These are phyloP conservation scores for Diglossa cyanea DNA, from an alignment of 2,797 vertebrate genomes.

Conservation along the genomic window DNA sequence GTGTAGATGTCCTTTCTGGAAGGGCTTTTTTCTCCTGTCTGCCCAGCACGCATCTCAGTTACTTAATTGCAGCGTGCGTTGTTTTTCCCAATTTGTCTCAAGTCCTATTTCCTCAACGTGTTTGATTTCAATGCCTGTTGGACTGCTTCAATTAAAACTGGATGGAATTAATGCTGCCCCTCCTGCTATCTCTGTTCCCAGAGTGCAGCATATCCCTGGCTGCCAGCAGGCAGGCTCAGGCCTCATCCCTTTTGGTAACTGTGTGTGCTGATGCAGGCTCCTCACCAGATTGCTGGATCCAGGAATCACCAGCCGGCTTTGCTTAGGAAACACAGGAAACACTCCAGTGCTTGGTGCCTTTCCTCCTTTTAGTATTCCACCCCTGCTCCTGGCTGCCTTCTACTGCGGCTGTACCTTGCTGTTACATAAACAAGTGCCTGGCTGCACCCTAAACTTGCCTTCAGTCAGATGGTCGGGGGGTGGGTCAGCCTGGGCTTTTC, in stretches of 20 bases:
- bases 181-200: background rate
- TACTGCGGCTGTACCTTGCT: background rate
- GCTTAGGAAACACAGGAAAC: background rate
- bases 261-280: background rate
- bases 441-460: background rate
- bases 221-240: background rate
- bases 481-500: background rate
- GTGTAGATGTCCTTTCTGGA: background rate
- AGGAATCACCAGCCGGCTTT: background rate
- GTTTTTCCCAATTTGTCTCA: background rate
- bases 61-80: background rate
- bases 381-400: background rate
- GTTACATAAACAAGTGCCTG: constrained; percentile 47
- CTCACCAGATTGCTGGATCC: background rate
- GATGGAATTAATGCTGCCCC: background rate
- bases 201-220: background rate
- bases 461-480: background rate
- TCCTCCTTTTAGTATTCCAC: background rate
- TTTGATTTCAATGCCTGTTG: background rate
- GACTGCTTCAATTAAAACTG: constrained; percentile 27
- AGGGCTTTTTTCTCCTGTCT: background rate
- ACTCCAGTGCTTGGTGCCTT: background rate
- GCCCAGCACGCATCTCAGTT: background rate
- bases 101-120: background rate
- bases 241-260: background rate